Conservation (phyloP, 2,113 vertebrate species). For the Triplophysa rosa region DNA sequence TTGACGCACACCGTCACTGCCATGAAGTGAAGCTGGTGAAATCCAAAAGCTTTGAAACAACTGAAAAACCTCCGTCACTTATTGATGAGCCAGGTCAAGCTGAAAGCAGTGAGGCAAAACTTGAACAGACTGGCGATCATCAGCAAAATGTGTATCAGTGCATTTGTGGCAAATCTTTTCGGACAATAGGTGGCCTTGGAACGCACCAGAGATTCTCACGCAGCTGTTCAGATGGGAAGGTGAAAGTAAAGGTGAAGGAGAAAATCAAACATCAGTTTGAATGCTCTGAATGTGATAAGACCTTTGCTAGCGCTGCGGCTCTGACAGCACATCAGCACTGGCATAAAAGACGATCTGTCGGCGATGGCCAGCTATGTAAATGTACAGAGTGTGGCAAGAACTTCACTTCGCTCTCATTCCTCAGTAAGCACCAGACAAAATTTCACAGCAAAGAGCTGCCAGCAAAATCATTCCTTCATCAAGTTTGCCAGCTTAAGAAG, state of each 20-base stretch:
- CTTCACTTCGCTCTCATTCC: constrained; percentile 70
- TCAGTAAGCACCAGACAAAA: constrained; percentile 69
- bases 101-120: constrained; percentile 43
- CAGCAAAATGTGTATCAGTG: constrained; percentile 65
- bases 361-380: constrained; percentile 54
- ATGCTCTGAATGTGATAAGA: constrained; percentile 71
- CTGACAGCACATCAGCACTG: constrained; percentile 72
- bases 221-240: constrained; percentile 60
- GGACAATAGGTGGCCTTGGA: constrained; percentile 63
- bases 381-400: constrained; percentile 75
- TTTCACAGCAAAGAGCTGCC: constrained; percentile 69
- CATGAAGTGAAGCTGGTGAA: constrained; percentile 79
- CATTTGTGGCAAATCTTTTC: constrained; percentile 71
- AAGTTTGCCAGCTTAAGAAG: constrained; percentile 77
- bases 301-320: constrained; percentile 64
- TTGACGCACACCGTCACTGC: constrained; percentile 77
- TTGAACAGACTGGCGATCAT: constrained; percentile 19
- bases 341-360: constrained; percentile 64
- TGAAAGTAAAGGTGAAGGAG: constrained; percentile 58
- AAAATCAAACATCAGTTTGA: constrained; percentile 67
- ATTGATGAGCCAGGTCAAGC: constrained; percentile 28
- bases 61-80: constrained; percentile 25
- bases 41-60: constrained; percentile 51
- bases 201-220: constrained; percentile 72
- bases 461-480: constrained; percentile 76